Evolutionary conservation across 2,888 invertebrate species (phyloP).

Genomic region (Synergus gifuensis): DNA sequence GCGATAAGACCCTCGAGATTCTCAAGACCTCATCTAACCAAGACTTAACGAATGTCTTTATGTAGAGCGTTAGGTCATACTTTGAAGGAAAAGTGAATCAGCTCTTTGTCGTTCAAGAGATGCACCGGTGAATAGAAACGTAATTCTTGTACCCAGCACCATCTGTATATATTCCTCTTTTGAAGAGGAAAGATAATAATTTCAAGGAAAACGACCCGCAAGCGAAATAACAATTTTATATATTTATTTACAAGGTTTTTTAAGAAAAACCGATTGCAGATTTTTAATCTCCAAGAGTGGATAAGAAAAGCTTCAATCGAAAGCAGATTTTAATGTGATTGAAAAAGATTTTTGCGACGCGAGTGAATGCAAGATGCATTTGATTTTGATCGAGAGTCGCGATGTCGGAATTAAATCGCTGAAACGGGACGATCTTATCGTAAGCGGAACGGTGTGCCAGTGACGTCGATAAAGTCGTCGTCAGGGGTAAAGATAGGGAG

Average conservation of each 20-base stretch:
- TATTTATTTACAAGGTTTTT: no score
- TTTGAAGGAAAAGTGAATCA: conserved; percentile 21
- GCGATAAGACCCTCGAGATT: conserved; percentile 25
- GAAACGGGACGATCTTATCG: conserved; percentile 34
- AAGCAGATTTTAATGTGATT: conserved; percentile 18
- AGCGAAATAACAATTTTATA: no score
- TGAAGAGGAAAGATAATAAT: no score
- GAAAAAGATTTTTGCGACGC: conserved; percentile 28
- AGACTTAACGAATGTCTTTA: conserved; percentile 22
- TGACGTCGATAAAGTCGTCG: conserved; percentile 33
- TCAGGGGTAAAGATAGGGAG: conserved; percentile 19
- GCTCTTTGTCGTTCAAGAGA: background rate
- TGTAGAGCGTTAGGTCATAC: background rate
- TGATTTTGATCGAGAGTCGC: conserved; percentile 33
- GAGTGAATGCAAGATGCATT: conserved; percentile 32
- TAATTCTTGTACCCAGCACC: no score
- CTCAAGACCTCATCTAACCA: conserved; percentile 27
- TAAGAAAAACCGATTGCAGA: no score
- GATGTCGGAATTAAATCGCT: conserved; percentile 34
- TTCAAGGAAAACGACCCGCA: no score
- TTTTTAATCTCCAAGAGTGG: no score
- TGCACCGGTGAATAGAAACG: background rate
- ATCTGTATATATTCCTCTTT: no score
- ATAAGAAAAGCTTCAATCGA: background rate
- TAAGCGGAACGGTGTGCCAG: background rate